A percentile compares a stretch with the other conserved stretches of the same genome.
Conservation (phyloP, 2,888 invertebrate genomes). For the Choristoneura rosaceana region DNA sequence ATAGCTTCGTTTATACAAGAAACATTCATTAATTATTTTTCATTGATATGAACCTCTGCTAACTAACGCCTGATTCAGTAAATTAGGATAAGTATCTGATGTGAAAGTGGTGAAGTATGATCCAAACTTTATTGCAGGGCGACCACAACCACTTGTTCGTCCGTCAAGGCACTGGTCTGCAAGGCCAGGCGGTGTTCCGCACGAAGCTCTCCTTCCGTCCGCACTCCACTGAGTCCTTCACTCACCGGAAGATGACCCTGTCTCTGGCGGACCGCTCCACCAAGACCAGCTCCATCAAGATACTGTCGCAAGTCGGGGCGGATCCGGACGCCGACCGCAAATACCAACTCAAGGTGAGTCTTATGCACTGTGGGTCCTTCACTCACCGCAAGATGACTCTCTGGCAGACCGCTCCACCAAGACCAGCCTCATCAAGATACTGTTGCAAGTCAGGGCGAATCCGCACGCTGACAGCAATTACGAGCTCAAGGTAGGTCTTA, state of each 20-base stretch:
- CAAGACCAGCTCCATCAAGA: conserved; percentile 97
- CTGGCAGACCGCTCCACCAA: conserved; percentile 96
- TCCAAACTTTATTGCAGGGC: conserved; percentile 82
- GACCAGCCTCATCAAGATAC: conserved; percentile 97
- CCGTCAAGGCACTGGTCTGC: conserved; percentile 98
- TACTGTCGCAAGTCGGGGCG: conserved; percentile 95
- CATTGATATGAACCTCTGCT: too few species aligned
- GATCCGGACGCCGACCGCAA: conserved; percentile 98
- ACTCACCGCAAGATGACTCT: too few species aligned
- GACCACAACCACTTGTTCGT: conserved; percentile 99
- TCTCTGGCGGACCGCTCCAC: conserved; percentile 97
- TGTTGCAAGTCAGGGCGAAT: conserved; percentile 96
- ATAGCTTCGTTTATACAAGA: too few species aligned
- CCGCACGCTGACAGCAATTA: conserved; percentile 97
- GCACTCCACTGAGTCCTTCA: conserved; percentile 99
- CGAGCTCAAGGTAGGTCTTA: conserved; percentile 90
- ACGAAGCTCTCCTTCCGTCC: conserved; percentile 99
- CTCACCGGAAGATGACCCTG: conserved; percentile 99
- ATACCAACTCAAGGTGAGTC: conserved; percentile 93
- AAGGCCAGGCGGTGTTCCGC: conserved; percentile 98
- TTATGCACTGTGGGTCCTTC: neutral
- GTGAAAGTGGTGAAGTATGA: too few species aligned
- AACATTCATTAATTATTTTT: too few species aligned
- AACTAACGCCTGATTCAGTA: too few species aligned
- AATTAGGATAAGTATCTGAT: too few species aligned